Conservation (phyloP, 2,113 vertebrate genomes). For the Myiozetetes cayanensis region DNA sequence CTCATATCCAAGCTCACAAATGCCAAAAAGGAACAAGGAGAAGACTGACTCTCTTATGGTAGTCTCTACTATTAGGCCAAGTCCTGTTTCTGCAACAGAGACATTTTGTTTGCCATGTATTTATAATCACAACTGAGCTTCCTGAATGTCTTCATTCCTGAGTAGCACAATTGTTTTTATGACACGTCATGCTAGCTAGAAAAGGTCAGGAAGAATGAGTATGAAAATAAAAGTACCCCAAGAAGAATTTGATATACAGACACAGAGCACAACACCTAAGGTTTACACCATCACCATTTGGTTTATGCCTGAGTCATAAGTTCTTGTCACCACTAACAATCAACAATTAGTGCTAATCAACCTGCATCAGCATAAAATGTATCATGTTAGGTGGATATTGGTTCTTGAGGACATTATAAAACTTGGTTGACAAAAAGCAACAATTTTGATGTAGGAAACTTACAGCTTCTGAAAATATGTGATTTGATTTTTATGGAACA, state of each 20-base stretch:
- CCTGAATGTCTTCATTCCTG: not conserved
- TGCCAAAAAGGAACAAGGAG: not conserved
- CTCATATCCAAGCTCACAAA: not conserved
- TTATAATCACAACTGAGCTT: not conserved
- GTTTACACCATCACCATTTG: not conserved
- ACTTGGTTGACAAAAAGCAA: not conserved
- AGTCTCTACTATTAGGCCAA: not conserved
- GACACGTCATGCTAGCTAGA: not conserved
- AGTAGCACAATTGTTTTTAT: fast-evolving
- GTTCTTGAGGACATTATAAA: not conserved
- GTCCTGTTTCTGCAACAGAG: not conserved
- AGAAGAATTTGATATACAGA: not conserved
- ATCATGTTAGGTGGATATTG: not conserved
- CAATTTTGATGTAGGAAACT: not conserved
- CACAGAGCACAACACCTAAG: not conserved
- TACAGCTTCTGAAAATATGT: not conserved
- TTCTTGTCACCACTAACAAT: not conserved
- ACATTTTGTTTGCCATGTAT: not conserved
- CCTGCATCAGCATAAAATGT: not conserved
- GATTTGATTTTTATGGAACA: not conserved
- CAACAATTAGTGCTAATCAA: not conserved
- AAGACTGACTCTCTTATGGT: not conserved
- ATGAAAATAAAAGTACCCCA: not conserved
- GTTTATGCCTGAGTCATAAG: not conserved
- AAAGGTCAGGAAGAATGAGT: not conserved